These are phyloP conservation scores for Autographa pulchrina DNA, from an alignment of 2,888 invertebrate genomes.

Conservation along the genomic window DNA sequence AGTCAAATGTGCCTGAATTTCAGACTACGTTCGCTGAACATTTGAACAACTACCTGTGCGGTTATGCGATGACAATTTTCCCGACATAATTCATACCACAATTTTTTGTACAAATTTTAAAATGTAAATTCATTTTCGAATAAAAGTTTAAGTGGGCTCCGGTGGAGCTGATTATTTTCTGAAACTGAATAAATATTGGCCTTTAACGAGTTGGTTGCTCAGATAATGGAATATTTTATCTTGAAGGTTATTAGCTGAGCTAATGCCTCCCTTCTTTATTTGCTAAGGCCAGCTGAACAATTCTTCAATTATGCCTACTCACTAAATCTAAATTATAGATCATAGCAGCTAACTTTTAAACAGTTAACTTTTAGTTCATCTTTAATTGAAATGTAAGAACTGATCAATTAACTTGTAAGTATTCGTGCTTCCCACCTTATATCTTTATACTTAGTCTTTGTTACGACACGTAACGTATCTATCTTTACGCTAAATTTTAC, in stretches of 20 bases:
- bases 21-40: conserved; percentile 2
- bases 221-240: neutral
- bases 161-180: neutral
- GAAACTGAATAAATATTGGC: neutral
- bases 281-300: neutral
- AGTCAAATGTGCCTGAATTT: conserved; percentile 14
- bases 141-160: neutral
- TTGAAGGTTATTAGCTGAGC: neutral
- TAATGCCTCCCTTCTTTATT: neutral
- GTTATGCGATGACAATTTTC: neutral
- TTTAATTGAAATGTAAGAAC: no score
- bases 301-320: neutral
- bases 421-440: no score
- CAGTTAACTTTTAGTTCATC: no score
- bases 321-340: neutral
- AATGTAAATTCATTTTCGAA: neutral
- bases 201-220: neutral
- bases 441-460: no score
- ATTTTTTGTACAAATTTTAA: neutral
- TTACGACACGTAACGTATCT: no score
- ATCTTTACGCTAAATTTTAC: no score
- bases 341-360: no score
- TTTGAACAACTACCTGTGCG: conserved; percentile 1
- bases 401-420: no score
- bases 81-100: neutral